phyloP scores from a whole-genome alignment of 2,888 invertebrate genomes.

The Stratiomys singularior region DNA sequence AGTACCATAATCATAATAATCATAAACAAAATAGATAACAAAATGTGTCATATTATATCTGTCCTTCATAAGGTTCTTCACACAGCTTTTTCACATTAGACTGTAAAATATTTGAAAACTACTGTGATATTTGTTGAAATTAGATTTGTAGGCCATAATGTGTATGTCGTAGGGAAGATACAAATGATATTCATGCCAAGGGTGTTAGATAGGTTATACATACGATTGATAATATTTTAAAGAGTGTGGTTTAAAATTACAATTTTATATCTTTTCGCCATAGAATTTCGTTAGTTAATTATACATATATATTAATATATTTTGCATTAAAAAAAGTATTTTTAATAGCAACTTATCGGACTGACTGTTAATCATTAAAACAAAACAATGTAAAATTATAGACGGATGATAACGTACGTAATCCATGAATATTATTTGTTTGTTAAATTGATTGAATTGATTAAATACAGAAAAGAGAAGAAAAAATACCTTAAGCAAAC shows the following conservation, averaged over 20 bases:
- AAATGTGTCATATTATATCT: slow-evolving; percentile 3
- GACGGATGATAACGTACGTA: not conserved
- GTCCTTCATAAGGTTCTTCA: slow-evolving; percentile 19
- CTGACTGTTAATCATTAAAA: slow-evolving; percentile 9
- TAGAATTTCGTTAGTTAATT: slow-evolving; percentile 2
- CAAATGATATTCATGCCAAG: slow-evolving; percentile 29
- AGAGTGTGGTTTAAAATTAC: not conserved
- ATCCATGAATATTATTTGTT: slow-evolving; percentile 21
- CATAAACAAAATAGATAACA: not conserved
- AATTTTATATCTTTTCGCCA: not conserved
- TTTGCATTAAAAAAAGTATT: not conserved
- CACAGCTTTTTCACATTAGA: slow-evolving; percentile 9
- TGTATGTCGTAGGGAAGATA: not conserved
- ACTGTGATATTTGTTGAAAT: slow-evolving; percentile 43
- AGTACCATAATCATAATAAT: slow-evolving; percentile 23
- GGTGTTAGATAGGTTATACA: not conserved
- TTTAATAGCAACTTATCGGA: slow-evolving; percentile 20
- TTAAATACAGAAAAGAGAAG: too few species aligned
- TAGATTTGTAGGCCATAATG: not conserved
- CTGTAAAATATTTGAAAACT: slow-evolving; percentile 40
- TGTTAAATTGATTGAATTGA: not conserved
- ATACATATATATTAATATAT: slow-evolving; percentile 13
- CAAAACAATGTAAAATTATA: not conserved
- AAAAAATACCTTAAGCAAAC: not conserved
- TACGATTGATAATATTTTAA: slow-evolving; percentile 9